Evolutionary conservation across 1,140 invertebrate genomes (phyloP).

Genomic region (Polypedilum vanderplanki): DNA sequence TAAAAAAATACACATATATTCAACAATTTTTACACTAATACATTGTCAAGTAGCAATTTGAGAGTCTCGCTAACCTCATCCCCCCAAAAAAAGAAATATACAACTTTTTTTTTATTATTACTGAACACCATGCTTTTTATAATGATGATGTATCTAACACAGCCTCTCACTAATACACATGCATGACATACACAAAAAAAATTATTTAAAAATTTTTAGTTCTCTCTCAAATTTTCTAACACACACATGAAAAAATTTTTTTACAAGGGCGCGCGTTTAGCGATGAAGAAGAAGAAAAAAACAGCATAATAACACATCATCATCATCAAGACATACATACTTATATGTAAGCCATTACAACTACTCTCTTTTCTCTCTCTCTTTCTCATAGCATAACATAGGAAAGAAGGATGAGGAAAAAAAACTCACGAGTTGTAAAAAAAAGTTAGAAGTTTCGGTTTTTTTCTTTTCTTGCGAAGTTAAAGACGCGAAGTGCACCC

Average conservation of each 20-base stretch:
- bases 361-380: too few species aligned
- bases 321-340: background rate
- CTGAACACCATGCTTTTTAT: constrained; percentile 16
- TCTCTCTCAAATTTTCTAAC: constrained; percentile 9
- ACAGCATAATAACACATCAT: constrained; percentile 26
- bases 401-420: background rate
- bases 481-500: constrained; percentile 5
- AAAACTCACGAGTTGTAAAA: background rate
- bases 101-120: background rate
- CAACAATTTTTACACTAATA: too few species aligned
- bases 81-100: too few species aligned
- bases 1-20: background rate
- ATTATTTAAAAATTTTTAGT: background rate
- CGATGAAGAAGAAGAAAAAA: background rate
- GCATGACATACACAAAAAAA: background rate
- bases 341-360: too few species aligned
- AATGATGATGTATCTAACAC: constrained; percentile 13
- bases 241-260: background rate
- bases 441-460: constrained; percentile 4
- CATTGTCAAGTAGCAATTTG: too few species aligned
- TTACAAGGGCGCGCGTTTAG: background rate
- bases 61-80: too few species aligned
- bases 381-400: too few species aligned
- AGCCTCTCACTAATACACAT: constrained; percentile 13
- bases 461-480: background rate